phyloP scores from a whole-genome alignment of 2,797 vertebrate genomes.

The Fistularia tabacaria region DNA sequence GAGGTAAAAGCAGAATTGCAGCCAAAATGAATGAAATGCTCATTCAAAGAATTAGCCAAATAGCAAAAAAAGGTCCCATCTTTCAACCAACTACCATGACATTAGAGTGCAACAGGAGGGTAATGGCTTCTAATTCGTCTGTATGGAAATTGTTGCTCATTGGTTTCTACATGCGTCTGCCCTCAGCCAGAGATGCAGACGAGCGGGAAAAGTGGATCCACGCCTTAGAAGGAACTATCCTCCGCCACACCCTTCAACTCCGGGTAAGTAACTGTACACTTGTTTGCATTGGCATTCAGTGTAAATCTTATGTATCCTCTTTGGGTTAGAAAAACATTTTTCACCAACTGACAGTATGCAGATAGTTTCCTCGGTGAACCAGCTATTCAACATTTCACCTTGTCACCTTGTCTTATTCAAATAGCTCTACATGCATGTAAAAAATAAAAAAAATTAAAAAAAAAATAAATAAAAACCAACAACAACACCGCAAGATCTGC shows the following conservation, averaged over 20 bases:
- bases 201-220: constrained; percentile 99
- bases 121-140: constrained; percentile 21
- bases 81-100: constrained; percentile 3
- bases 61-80: neutral
- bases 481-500: no score
- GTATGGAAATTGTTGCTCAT: constrained; percentile 45
- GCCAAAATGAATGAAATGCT: no score
- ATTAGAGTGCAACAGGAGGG: constrained; percentile 8
- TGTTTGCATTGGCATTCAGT: neutral
- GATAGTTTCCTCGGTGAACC: no score
- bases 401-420: no score
- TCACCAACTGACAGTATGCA: no score
- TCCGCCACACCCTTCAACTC: constrained; percentile 94
- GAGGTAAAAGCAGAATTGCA: no score
- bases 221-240: constrained; percentile 98
- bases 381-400: no score
- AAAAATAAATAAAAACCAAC: no score
- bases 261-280: constrained; percentile 73
- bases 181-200: constrained; percentile 93
- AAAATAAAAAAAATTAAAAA: no score
- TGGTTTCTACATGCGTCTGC: constrained; percentile 48
- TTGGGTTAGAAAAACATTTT: neutral
- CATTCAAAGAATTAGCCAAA: no score
- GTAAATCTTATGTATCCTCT: constrained; percentile 2
- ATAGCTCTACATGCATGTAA: no score